Conservation (phyloP, 2,797 vertebrate species). For the Champsocephalus esox region DNA sequence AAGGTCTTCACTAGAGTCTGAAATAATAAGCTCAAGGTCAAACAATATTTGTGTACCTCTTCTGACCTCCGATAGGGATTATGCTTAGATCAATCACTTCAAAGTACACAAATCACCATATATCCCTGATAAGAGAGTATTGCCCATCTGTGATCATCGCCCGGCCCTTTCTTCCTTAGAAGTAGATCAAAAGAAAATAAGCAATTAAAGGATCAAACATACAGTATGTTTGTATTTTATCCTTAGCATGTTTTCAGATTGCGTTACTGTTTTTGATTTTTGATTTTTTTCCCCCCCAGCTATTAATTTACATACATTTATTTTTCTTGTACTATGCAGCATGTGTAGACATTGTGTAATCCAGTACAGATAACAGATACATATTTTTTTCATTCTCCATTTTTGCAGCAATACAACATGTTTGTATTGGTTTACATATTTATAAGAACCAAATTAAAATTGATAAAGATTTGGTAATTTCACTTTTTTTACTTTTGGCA, state of each 20-base stretch:
- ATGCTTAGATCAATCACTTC: not conserved
- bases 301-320: not conserved
- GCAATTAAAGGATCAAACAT: not conserved
- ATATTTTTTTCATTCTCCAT: not conserved
- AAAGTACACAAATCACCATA: not conserved
- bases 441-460: not conserved
- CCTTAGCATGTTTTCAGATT: not conserved
- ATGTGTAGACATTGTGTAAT: not conserved
- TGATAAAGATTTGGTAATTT: not conserved
- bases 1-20: not conserved
- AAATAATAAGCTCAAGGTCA: not conserved
- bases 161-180: not conserved
- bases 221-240: too few relatives aligned
- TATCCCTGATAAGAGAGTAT: not conserved
- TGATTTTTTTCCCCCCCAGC: not conserved
- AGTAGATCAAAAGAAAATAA: not conserved
- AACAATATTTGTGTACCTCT: not conserved
- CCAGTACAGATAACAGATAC: not conserved
- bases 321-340: not conserved
- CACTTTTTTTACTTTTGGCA: not conserved
- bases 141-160: not conserved
- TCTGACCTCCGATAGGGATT: not conserved
- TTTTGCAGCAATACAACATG: not conserved
- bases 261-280: not conserved
- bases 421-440: not conserved